These are phyloP conservation scores for Chrysina gloriosa DNA, from an alignment of 2,888 invertebrate genomes.

Conservation along the genomic window DNA sequence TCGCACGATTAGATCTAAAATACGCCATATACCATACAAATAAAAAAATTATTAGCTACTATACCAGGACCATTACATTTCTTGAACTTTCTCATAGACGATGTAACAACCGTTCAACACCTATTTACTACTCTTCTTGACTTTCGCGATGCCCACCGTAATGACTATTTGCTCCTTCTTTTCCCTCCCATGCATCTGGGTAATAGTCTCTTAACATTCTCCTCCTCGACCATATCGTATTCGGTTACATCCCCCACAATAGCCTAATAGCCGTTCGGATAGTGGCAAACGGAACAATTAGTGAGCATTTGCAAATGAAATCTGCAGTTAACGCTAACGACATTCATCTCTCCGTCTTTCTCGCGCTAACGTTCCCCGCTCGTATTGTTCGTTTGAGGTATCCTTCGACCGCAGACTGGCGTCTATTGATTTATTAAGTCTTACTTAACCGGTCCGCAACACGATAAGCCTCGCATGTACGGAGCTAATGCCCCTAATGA, in stretches of 20 bases:
- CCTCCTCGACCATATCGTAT: not conserved
- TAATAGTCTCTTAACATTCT: not conserved
- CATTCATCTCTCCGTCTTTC: not conserved
- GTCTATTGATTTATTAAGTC: conserved; percentile 36
- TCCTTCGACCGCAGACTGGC: not conserved
- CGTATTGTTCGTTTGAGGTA: not conserved
- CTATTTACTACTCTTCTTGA: too few species aligned
- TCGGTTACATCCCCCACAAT: not conserved
- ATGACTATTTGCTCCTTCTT: too few species aligned
- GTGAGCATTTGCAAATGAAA: conserved; percentile 4
- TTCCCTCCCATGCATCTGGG: too few species aligned
- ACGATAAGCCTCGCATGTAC: conserved; percentile 30
- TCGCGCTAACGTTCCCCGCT: not conserved
- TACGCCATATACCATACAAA: too few species aligned
- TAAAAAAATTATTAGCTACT: too few species aligned
- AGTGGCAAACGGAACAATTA: conserved; percentile 6
- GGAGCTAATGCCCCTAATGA: conserved; percentile 25
- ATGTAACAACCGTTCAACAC: too few species aligned
- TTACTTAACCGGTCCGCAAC: conserved; percentile 24
- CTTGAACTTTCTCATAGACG: too few species aligned
- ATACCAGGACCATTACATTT: too few species aligned
- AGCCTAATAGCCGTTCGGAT: not conserved
- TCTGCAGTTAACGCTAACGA: conserved; percentile 4
- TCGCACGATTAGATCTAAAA: too few species aligned
- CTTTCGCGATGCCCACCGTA: too few species aligned